Conservation (phyloP, 1,140 invertebrate species). For the Lethrus apterus region DNA sequence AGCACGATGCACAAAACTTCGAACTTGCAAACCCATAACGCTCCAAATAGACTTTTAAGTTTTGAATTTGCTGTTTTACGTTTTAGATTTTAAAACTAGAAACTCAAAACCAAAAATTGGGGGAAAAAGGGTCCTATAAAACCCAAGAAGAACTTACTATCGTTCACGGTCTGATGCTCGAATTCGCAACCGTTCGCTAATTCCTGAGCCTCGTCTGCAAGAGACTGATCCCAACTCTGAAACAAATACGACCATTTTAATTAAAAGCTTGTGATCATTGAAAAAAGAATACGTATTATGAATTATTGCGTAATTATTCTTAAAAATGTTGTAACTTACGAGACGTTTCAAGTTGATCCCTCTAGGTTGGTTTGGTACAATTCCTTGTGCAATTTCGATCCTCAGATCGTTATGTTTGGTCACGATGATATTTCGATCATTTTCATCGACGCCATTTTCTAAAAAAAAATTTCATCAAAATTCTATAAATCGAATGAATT, state of each 20-base stretch:
- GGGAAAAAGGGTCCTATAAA: too few species aligned
- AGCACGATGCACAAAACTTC: too few species aligned
- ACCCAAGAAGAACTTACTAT: too few species aligned
- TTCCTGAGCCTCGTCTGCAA: constrained; percentile 3
- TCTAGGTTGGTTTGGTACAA: constrained; percentile 26
- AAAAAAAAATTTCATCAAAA: too few species aligned
- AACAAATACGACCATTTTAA: background rate
- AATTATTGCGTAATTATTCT: background rate
- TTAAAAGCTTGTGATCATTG: background rate
- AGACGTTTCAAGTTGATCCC: constrained; percentile 25
- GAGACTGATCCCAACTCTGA: constrained; percentile 2
- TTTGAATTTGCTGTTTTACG: too few species aligned
- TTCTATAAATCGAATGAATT: too few species aligned
- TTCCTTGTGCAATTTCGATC: constrained; percentile 24
- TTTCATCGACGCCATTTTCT: constrained; percentile 28
- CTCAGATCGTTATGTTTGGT: constrained; percentile 34
- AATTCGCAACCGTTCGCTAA: constrained; percentile 5
- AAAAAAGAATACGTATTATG: too few species aligned
- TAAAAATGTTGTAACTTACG: constrained; percentile 15
- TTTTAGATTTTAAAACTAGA: too few species aligned
- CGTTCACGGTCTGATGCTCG: background rate
- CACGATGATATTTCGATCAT: constrained; percentile 27
- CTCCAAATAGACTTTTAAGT: too few species aligned
- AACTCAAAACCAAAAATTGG: too few species aligned
- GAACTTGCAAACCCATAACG: too few species aligned